Base-by-base conservation (phyloP, 2,797 vertebrate genomes). In the Cynopterus sphinx region DNA sequence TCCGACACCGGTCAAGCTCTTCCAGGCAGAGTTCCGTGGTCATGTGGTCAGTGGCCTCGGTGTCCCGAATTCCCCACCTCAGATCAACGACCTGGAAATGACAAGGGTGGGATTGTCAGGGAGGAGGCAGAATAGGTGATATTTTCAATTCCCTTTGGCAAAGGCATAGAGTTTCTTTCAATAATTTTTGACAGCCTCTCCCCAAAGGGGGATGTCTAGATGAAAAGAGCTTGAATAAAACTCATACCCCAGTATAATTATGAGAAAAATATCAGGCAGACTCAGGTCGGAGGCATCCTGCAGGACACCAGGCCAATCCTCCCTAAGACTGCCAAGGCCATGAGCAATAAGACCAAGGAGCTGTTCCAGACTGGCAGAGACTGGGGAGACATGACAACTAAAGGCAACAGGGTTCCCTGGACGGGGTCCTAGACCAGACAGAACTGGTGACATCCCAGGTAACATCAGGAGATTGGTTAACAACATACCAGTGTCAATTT, bases 1-100 rank as follows among this genome's bases (percentile, higher is more conserved):
- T 98, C 96, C 82, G 96, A 90, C 99, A 99, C 28, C 82, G 97
- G 67, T 98, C 57, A 3, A 98, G 98, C 98, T 99, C 99, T 88
- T 99, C 97, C 96, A 99, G 96, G 95, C 98, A 98, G 85, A 99
- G 93, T 51, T 99, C 98, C 0, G 96, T 95, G 63, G 96, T 98
- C 93, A 98, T 95, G 53, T 98, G 98, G 70, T 99, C 98, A 43
- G 97, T 95, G 36, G 96, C 97, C 3, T 97, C 59, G 0, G 94
- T 24, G 68, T 98, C 96, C 28, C 78, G 96, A 26, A 99, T 74
- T 10, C 99, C 99, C 99, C 99, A 99, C 89, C 98, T 97, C 96
- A 99, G 98, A 94, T 99, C 99, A 31, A 98, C 98, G 3, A 98
- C 98, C 99, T 99, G 74, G 36, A 61, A 85, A 24, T 61, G 19